Percentiles rank a stretch among this genome's conserved stretches.
Conservation (phyloP, 2,888 invertebrate species). For the Spodoptera exigua region DNA sequence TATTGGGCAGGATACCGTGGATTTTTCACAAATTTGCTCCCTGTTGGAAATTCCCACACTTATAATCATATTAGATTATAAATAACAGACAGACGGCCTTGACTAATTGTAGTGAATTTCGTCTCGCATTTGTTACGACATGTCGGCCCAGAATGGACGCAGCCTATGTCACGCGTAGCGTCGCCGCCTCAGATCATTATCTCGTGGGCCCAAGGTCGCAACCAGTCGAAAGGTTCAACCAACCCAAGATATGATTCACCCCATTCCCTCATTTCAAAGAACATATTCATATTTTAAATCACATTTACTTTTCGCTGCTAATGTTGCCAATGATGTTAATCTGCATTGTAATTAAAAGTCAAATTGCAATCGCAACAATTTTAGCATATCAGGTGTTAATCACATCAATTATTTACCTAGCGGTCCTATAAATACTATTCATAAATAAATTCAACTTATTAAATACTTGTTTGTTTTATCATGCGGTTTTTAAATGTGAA, state of each 20-base stretch:
- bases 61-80: slow-evolving; percentile 34
- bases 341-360: no score
- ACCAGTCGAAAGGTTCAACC: slow-evolving; percentile 46
- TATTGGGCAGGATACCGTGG: no score
- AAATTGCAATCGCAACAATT: no score
- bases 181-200: slow-evolving; percentile 61
- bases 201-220: slow-evolving; percentile 64
- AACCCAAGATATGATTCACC: slow-evolving; percentile 47
- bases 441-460: no score
- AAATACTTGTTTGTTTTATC: no score
- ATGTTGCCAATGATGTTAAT: no score
- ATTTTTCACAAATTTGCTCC: background rate
- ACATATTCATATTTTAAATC: background rate
- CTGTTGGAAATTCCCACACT: slow-evolving; percentile 23
- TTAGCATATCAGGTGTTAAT: no score
- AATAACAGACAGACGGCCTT: slow-evolving; percentile 38
- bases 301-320: no score
- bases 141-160: slow-evolving; percentile 38
- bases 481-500: no score
- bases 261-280: slow-evolving; percentile 28
- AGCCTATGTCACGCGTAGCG: slow-evolving; percentile 54
- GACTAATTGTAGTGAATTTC: slow-evolving; percentile 40
- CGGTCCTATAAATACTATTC: no score
- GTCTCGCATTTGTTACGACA: slow-evolving; percentile 36
- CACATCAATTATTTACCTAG: no score